Base-by-base conservation (phyloP, 2,888 invertebrate genomes). In the Operophtera brumata region DNA sequence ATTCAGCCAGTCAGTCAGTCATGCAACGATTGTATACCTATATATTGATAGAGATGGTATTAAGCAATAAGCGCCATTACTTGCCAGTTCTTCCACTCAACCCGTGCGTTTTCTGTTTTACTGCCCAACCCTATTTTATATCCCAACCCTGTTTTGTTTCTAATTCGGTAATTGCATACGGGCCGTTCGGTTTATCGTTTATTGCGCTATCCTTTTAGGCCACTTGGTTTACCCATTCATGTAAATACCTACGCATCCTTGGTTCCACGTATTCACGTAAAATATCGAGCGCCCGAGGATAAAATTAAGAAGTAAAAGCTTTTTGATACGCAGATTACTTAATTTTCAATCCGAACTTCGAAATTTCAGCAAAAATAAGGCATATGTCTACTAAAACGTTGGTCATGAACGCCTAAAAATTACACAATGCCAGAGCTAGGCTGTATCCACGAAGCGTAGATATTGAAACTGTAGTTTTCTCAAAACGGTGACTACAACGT, bases 121-220 rank as follows among this genome's bases (percentile, higher is more conserved):
- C 39, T 10, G 34, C 20, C 44, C 40, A 45, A 26, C 49, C 48
- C 49, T 46, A 39, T 56, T 55, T 62, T 53, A 54, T 50, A 20
- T 11, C 20, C 20, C 37, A 51, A 47, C 51, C 60, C 52, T 58
- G 56, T 58, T 56, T 57, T 54, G 60, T 57, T 37, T 53, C 54
- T 53, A 56, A 58, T 58, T 53, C 53, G 36, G 57, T 55, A 55
- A 61, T 57, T 55, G 61, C 54, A 54, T 46, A 32, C 46, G 42
- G 48, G 50, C 36, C 42, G 45, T 54, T 53, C 28, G 54, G 49
- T 54, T 53, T 56, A 60, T 53, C 35, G 50, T 49, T 57, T 58
- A 59, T 47, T 40, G 58, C 41, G 46, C 47, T 56, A 60, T 60
- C 54, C 61, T 54, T 59, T 59, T 44, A 52, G 44, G 37, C 47